Conservation (phyloP, 2,888 invertebrate species). For the Reticulitermes lucifugus region DNA sequence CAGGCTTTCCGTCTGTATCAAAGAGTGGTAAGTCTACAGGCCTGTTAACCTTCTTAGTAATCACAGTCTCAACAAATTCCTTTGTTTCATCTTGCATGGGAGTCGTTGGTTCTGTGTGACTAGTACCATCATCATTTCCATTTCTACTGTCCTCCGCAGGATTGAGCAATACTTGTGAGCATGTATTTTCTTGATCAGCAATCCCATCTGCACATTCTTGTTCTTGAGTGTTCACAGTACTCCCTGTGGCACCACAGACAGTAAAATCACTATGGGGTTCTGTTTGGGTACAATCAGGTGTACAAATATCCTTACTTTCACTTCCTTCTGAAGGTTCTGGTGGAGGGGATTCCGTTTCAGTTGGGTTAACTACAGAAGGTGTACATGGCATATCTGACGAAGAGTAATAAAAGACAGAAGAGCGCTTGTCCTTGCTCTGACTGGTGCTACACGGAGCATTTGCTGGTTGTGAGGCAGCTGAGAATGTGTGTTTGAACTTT, state of each 20-base stretch:
- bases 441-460: background rate
- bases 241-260: background rate
- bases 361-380: constrained; percentile 7
- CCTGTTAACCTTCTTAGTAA: constrained; percentile 61
- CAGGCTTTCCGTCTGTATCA: constrained; percentile 67
- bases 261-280: background rate
- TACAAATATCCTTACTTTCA: constrained; percentile 5
- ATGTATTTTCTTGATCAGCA: background rate
- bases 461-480: constrained; percentile 59
- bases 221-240: background rate
- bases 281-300: background rate
- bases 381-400: constrained; percentile 26
- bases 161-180: background rate
- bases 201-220: background rate
- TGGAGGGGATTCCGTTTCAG: constrained; percentile 33
- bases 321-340: background rate
- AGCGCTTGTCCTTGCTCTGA: constrained; percentile 31
- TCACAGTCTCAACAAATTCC: background rate
- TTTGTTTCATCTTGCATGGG: background rate
- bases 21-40: constrained; percentile 75
- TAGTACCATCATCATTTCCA: background rate
- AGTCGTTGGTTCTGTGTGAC: background rate
- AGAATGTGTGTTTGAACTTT: constrained; percentile 76
- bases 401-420: constrained; percentile 43
- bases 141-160: background rate